These are phyloP conservation scores for Pristionchus exspectatus DNA, from an alignment of 2,888 invertebrate genomes.

Conservation along the genomic window DNA sequence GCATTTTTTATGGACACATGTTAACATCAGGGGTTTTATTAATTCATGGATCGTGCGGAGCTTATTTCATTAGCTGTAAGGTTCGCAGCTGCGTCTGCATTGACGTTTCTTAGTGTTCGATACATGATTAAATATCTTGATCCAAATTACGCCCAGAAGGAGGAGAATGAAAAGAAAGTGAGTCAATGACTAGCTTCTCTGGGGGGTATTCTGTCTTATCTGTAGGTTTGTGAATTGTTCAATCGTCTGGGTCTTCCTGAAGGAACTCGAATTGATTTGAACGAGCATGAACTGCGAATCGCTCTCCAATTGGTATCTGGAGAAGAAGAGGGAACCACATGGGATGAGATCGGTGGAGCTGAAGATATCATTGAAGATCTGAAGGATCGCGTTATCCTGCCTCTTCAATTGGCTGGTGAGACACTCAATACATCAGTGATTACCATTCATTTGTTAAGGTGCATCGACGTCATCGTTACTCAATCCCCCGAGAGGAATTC, in stretches of 20 bases:
- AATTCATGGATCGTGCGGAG: conserved; percentile 61
- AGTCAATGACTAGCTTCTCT: neutral
- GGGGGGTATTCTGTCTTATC: neutral
- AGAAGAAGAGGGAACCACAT: conserved; percentile 65
- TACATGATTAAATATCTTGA: conserved; percentile 69
- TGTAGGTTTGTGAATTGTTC: conserved; percentile 68
- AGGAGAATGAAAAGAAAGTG: conserved; percentile 72
- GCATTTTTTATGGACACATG: neutral
- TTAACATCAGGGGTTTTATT: neutral
- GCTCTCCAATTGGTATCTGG: conserved; percentile 70
- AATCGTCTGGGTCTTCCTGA: conserved; percentile 63
- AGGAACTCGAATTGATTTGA: conserved; percentile 68
- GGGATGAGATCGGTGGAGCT: conserved; percentile 72
- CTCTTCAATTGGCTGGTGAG: conserved; percentile 64
- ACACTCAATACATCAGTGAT: neutral
- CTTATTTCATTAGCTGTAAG: conserved; percentile 61
- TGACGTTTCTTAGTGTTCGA: conserved; percentile 64
- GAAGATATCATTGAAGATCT: conserved; percentile 72
- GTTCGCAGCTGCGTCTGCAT: conserved; percentile 63
- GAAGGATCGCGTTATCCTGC: conserved; percentile 74
- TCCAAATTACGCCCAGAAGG: conserved; percentile 66
- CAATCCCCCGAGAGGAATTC: conserved; percentile 65
- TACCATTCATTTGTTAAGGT: neutral
- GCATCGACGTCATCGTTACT: conserved; percentile 1
- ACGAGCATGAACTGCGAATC: conserved; percentile 74